Evolutionary conservation across 2,113 vertebrate genomes (phyloP), one percentile per base, ranked within the genome.

Genomic region (Tetraodon nigroviridis): DNA sequence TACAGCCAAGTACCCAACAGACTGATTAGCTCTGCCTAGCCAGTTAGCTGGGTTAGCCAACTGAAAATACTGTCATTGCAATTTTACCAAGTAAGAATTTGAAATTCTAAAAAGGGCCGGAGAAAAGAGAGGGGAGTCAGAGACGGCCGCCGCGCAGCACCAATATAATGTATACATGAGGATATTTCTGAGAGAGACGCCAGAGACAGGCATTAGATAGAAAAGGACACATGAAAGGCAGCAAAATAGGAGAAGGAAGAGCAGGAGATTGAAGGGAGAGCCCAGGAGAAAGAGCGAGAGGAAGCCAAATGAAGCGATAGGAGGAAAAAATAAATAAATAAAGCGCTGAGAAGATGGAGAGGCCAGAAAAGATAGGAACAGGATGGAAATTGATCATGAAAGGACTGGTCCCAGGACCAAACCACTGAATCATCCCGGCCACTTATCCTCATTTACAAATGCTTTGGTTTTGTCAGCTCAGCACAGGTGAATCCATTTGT

Each of bases 191-290:
- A 61, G 58, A 66, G 55, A 72, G 59, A 69, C 56, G 53, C 51
- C 42, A n/a, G 20, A 59, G 58, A 68, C 67, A 84, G 67, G 50
- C 61, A 64, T 64, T 59, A 78, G 80, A 85, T 79, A 72, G 62
- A 51, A 77, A 81, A 76, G 70, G 85, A 84, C 82, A 79, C 67
- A 79, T 84, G 82, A 88, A 86, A 87, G 85, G 84, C 75, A 73
- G 75, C 20, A 55, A 68, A 71, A 79, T 63, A 69, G 73, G 52
- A 73, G 58, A 51, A 69, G 54, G 58, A 64, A 79, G 57, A 64
- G 60, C 55, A 61, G 59, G 61, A 79, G 83, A 84, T 82, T 79
- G 71, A 55, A 57, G 55, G 56, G 55, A 67, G 68, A 72, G 73
- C 78, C 78, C 76, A 60, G 71, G 81, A 84, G 84, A 27, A 60